Base-by-base conservation (phyloP, 2,888 invertebrate genomes). In the Leucophenga montana region DNA sequence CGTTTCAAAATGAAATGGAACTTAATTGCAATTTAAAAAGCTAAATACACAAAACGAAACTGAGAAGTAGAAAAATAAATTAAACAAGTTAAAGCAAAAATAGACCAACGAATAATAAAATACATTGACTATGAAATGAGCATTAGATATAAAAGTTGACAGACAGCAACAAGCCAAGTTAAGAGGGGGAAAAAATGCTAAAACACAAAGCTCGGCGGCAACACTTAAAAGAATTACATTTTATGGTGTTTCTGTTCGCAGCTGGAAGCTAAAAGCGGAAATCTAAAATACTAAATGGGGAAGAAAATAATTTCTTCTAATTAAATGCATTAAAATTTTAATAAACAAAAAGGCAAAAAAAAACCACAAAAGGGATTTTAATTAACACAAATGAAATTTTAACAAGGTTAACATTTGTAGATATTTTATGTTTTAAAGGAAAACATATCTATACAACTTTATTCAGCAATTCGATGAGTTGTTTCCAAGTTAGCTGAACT, bases 21-120 rank as follows among this genome's bases (percentile, higher is more conserved):
- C 48, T 64, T 48, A 64, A 64, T 64, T 64, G 62, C n/a, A 64
- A 64, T 44, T 64, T 64, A 64, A 64, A 64, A 62, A 20, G 16
- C 44, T 61, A 2, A 16, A 16, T n/a, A n/a, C 11, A 39, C 16
- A 50, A 50, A 50, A 50, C 18, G 50, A 50, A 50, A 50, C 50
- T 16, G 16, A n/a, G 18, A n/a, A 50, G 27, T 27, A n/a, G 18
- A 50, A 16, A 50, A 50, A 4, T 16, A 50, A 3, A 50, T n/a
- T 50, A 50, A 50, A 50, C 1, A 50, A 50, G 50, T 11, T 1
- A 57, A 31, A 31, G 31, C 1, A n/a, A 44, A 27, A 27, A 22
- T 5, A 39, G 11, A 39, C 3, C 39, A 39, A 3, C 3, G 27
- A 27, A 27, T 27, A 27, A 11, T 18, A 20, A 54, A 54, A 54